Base-by-base conservation (phyloP, 2,113 vertebrate genomes). In the Todiramphus chloris region DNA sequence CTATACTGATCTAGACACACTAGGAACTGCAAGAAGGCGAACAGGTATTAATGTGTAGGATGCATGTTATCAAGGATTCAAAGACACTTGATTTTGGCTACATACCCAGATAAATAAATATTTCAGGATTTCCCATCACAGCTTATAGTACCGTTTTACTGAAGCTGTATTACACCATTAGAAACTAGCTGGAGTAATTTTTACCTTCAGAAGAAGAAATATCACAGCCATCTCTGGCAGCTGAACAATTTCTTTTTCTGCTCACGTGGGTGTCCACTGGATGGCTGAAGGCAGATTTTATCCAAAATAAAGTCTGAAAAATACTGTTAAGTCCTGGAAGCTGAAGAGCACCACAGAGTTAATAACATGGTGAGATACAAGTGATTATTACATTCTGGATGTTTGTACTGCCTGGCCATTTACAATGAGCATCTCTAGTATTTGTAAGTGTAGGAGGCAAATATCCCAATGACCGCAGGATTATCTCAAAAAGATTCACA, bases 161-260 rank as follows among this genome's bases (percentile, higher is more conserved):
- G 41, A 63, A 73, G 13, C 31, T 43, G 4, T 51, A 77, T 28
- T 13, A 14, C 39, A 92, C 23, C 74, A 50, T 25, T 50, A 73
- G 17, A 59, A 87, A 62, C 7, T 64, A 48, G 16, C 35, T 84
- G 35, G 35, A 81, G 41, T 46, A 9, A 2, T 60, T 60, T 87
- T 87, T 73, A 77, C 59, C 35, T 74, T 78, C 55, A 84, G 82
- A 90, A 24, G 6, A 46, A 92, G 28, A 93, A 89, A 56, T 31
- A 93, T 16, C 73, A 80, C 48, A 79, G 41, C 10, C 31, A 27
- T 6, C 41, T 70, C 80, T 81, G 77, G 48, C 77, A 91, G 53
- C 37, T 33, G 53, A 68, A 43, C 31, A 80, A 39, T 16, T 46
- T 83, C 28, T 51, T 53, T 33, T 83, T 59, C 46, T 59, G 37